Evolutionary conservation across 2,113 vertebrate species (phyloP), one percentile per base, ranked within the genome.

Genomic region (Labrus mixtus): DNA sequence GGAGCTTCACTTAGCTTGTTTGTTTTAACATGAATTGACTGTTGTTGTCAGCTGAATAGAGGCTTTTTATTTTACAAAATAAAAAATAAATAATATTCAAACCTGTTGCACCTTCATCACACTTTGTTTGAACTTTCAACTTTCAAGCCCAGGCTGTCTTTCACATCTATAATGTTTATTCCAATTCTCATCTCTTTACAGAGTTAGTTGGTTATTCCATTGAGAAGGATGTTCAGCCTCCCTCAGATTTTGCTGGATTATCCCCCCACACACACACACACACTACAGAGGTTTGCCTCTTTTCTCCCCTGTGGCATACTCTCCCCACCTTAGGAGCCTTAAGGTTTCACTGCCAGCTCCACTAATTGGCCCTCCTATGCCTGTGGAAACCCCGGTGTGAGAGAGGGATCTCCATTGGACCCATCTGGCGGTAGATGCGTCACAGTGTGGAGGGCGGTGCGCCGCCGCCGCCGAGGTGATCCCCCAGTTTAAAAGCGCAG

Each of bases 401-500:
- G 82, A 61, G 84, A 91, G 87, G 46, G 83, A 87, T 88, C 88
- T 82, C 82, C 79, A 17, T 11, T 33, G 73, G 81, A 79, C 54
- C 62, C 71, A 43, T 84, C 76, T 33, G 82, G 62, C 20, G 61
- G 68, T 71, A 17, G 70, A 19, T 69, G 90, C 91, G 91, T 93
- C 92, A 92, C 19, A 37, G 79, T 7, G 17, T 4, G 60, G 58
- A 33, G 65, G 89, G 93, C 88, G 91, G 87, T 10, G 82, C 81
- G 60, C 33, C 68, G 6, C 25, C 68, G 6, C 22, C 6, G 61
- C 73, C 54, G 89, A 83, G 94, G 94, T 93, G 89, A 93, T 94
- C 91, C 94, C 94, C 94, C 68, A 33, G 70, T 94, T 94, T 93
- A 94, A 84, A 93, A 94, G 90, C 89, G 60, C 89, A 63, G 74